Conservation (phyloP, 1,140 invertebrate genomes). For the Heterodera carotae region DNA sequence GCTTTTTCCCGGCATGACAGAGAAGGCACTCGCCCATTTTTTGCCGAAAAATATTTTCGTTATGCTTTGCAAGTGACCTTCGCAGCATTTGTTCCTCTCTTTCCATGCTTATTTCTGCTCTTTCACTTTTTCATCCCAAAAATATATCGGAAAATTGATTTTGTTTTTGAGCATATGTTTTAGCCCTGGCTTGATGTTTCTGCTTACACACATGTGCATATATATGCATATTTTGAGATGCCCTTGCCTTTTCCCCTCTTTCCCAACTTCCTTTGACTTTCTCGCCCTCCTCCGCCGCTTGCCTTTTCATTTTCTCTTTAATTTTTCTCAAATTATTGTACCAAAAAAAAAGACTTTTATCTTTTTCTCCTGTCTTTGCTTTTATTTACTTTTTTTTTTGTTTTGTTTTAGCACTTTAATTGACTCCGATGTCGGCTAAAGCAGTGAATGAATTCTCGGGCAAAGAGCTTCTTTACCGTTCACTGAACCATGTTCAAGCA, state of each 20-base stretch:
- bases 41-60: no score
- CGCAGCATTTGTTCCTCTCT: no score
- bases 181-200: not conserved
- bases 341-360: not conserved
- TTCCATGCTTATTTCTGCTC: not conserved
- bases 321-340: no score
- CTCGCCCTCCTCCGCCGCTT: no score
- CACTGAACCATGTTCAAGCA: conserved; percentile 74
- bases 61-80: no score
- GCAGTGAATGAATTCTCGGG: conserved; percentile 93
- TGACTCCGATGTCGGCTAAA: conserved; percentile 85
- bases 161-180: not conserved
- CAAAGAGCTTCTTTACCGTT: conserved; percentile 86
- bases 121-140: not conserved
- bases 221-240: no score
- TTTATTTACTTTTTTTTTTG: conserved; percentile 3
- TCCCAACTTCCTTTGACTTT: not conserved
- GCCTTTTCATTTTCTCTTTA: no score
- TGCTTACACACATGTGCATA: not conserved
- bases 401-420: conserved; percentile 9
- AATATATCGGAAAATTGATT: conserved; percentile 15
- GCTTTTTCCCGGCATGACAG: no score
- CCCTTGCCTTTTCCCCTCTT: not conserved
- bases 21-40: no score
- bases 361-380: not conserved